phyloP scores from a whole-genome alignment of 2,888 invertebrate species.

The Brachyopa scutellaris region DNA sequence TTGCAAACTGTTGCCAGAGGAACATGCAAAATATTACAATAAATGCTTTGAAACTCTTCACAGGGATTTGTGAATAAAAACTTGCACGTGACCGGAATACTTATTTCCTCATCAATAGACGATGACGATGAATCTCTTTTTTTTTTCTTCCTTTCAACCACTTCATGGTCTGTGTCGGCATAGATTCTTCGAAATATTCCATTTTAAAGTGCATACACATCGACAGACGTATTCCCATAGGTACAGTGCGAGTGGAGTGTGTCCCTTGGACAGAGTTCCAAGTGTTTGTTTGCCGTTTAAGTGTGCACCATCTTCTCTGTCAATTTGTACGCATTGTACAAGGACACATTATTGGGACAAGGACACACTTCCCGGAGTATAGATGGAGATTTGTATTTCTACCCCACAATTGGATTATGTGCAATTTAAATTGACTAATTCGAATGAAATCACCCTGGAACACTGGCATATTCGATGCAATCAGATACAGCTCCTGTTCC shows the following conservation, averaged over 20 bases:
- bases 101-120: constrained; percentile 70
- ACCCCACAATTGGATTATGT: constrained; percentile 37
- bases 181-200: constrained; percentile 59
- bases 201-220: constrained; percentile 41
- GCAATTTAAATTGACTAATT: constrained; percentile 58
- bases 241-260: too few species aligned
- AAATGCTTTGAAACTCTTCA: constrained; percentile 50
- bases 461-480: constrained; percentile 3
- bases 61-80: constrained; percentile 73
- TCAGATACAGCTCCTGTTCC: not conserved
- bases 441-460: constrained; percentile 40
- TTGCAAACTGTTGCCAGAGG: constrained; percentile 48
- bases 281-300: constrained; percentile 57
- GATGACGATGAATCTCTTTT: constrained; percentile 46
- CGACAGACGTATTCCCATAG: constrained; percentile 19
- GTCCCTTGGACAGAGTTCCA: constrained; percentile 27
- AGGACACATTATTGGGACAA: constrained; percentile 54
- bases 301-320: constrained; percentile 37
- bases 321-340: constrained; percentile 34
- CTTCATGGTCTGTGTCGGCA: not conserved
- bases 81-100: constrained; percentile 73
- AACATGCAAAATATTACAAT: constrained; percentile 45
- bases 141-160: not conserved
- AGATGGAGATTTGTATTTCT: not conserved
- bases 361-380: constrained; percentile 34